A percentile compares a stretch with the other conserved stretches of the same genome.
These are phyloP conservation scores for Anniella stebbinsi DNA, from an alignment of 2,797 vertebrate genomes.

Conservation along the genomic window DNA sequence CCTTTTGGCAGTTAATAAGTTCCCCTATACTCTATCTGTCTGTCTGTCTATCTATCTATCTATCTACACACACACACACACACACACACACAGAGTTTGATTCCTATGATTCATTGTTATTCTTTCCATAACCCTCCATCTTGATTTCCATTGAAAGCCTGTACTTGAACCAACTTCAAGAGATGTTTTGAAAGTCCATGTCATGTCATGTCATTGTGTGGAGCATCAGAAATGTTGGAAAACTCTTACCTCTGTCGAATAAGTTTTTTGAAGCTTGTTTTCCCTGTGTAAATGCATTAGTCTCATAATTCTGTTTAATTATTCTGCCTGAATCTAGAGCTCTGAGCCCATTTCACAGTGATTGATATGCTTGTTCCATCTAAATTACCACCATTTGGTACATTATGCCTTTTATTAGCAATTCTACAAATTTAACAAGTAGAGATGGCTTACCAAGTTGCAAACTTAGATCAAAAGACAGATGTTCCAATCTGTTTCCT, in stretches of 20 bases:
- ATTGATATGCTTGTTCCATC: constrained; percentile 66
- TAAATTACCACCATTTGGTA: constrained; percentile 73
- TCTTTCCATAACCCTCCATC: constrained; percentile 15
- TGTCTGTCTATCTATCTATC: no score
- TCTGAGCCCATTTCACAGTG: constrained; percentile 68
- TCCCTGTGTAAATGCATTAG: constrained; percentile 61
- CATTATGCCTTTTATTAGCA: constrained; percentile 71
- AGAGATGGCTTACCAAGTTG: constrained; percentile 55
- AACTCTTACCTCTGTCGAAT: constrained; percentile 24
- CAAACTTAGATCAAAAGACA: constrained; percentile 58
- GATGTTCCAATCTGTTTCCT: constrained; percentile 58
- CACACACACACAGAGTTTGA: background rate
- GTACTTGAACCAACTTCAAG: constrained; percentile 46
- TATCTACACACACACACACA: background rate
- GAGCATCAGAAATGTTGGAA: constrained; percentile 52
- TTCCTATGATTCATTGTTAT: background rate
- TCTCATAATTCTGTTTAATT: constrained; percentile 65
- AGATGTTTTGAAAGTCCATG: constrained; percentile 59
- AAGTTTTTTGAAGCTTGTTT: constrained; percentile 65
- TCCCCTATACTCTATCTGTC: no score
- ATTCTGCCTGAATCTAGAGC: constrained; percentile 69
- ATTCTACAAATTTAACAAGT: constrained; percentile 70
- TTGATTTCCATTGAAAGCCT: constrained; percentile 30
- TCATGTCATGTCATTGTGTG: constrained; percentile 61
- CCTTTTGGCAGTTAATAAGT: background rate